Percentiles rank a stretch among this genome's conserved stretches.
Evolutionary conservation across 2,888 invertebrate species (phyloP).

Genomic region (Celastrina argiolus): DNA sequence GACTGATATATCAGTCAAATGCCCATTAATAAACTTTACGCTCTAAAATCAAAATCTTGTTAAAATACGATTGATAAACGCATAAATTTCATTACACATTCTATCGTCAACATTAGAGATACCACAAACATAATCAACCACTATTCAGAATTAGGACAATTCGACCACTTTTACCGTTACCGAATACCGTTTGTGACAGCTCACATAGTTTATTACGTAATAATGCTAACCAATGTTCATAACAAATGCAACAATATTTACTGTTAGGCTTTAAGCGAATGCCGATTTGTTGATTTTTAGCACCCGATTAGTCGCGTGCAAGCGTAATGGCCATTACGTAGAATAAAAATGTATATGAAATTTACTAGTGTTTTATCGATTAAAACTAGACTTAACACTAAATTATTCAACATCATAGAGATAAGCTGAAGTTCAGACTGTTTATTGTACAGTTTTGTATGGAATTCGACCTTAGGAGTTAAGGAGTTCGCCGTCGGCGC

Average conservation of each 20-base stretch:
- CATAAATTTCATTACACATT: slow-evolving; percentile 34
- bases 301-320: background rate
- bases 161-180: slow-evolving; percentile 8
- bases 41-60: background rate
- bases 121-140: slow-evolving; percentile 4
- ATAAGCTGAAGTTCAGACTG: too few relatives aligned
- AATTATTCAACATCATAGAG: too few relatives aligned
- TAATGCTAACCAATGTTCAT: slow-evolving; percentile 1
- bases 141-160: slow-evolving; percentile 4
- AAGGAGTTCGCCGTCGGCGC: too few relatives aligned
- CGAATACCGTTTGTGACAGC: background rate
- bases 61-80: slow-evolving; percentile 24
- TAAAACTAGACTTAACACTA: too few relatives aligned
- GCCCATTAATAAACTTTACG: too few relatives aligned
- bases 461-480: too few relatives aligned
- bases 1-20: too few relatives aligned
- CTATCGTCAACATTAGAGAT: slow-evolving; percentile 48
- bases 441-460: too few relatives aligned
- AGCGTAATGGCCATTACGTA: background rate
- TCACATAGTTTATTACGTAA: slow-evolving; percentile 4
- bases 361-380: too few relatives aligned
- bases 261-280: background rate
- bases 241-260: background rate
- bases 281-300: background rate
- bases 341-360: background rate